Percentiles rank a stretch among this genome's conserved stretches.
Conservation (phyloP, 2,113 vertebrate species). For the Upupa epops region DNA sequence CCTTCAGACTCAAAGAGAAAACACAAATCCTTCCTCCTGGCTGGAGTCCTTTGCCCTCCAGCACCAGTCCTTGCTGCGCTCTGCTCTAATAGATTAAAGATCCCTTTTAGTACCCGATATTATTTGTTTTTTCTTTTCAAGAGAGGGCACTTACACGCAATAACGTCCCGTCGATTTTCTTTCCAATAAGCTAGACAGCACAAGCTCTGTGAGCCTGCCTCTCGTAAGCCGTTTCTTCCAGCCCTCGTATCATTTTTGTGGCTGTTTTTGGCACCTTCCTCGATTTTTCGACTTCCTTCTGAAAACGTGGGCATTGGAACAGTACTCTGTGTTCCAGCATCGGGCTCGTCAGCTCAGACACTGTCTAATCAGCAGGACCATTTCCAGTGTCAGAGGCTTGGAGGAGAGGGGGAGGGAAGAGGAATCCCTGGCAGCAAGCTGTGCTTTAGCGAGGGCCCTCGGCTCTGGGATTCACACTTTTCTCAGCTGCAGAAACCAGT, state of each 20-base stretch:
- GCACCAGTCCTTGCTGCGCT: background rate
- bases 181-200: background rate
- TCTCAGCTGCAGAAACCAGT: background rate
- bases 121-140: background rate
- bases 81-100: background rate
- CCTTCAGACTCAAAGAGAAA: background rate
- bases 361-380: slow-evolving; percentile 51
- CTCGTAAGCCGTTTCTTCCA: background rate
- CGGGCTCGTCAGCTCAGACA: background rate
- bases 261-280: slow-evolving; percentile 58
- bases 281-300: slow-evolving; percentile 65
- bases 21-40: background rate
- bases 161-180: background rate
- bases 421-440: slow-evolving; percentile 38
- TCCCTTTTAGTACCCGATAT: background rate
- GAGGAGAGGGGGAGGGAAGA: slow-evolving; percentile 38
- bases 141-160: background rate
- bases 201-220: background rate
- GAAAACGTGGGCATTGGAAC: slow-evolving; percentile 60
- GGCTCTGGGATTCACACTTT: background rate
- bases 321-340: slow-evolving; percentile 40
- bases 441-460: background rate
- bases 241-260: slow-evolving; percentile 12
- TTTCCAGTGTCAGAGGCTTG: slow-evolving; percentile 26
- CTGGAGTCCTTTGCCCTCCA: background rate